phyloP scores from a whole-genome alignment of 2,888 invertebrate genomes.

The Mythimna impura region DNA sequence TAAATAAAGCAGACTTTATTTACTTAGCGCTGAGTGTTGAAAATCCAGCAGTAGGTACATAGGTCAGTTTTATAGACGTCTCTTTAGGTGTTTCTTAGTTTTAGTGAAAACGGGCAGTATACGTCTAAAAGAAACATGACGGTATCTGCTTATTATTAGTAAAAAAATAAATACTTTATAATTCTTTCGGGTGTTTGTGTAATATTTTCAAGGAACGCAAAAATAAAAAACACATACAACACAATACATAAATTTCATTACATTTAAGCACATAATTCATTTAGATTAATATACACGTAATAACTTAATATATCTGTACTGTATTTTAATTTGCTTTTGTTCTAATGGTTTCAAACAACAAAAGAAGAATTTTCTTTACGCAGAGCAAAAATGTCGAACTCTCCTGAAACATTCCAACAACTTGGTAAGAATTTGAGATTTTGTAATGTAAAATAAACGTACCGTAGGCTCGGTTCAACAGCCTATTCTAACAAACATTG shows the following conservation, averaged over 20 bases:
- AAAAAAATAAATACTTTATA: too few relatives aligned
- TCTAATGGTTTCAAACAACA: conserved; percentile 73
- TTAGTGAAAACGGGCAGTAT: background rate
- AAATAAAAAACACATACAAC: background rate
- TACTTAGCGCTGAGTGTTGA: background rate
- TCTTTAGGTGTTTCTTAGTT: background rate
- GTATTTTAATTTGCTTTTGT: conserved; percentile 68
- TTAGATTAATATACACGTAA: conserved; percentile 21
- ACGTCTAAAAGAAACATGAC: background rate
- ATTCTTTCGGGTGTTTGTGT: too few relatives aligned
- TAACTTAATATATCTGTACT: conserved; percentile 31
- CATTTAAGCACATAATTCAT: background rate
- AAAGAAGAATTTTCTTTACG: conserved; percentile 75
- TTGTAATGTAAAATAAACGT: conserved; percentile 75
- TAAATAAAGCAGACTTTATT: background rate
- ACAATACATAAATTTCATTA: background rate
- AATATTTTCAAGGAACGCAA: background rate
- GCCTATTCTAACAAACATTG: conserved; percentile 35
- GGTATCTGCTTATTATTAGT: background rate
- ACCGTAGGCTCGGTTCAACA: conserved; percentile 37
- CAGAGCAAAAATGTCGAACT: conserved; percentile 77
- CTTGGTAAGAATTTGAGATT: conserved; percentile 78
- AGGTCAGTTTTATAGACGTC: background rate
- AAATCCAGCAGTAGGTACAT: background rate
- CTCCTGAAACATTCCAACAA: conserved; percentile 76